Evolutionary conservation across 2,113 vertebrate genomes (phyloP), one percentile per base, ranked within the genome.

Genomic region (Asarcornis scutulata): DNA sequence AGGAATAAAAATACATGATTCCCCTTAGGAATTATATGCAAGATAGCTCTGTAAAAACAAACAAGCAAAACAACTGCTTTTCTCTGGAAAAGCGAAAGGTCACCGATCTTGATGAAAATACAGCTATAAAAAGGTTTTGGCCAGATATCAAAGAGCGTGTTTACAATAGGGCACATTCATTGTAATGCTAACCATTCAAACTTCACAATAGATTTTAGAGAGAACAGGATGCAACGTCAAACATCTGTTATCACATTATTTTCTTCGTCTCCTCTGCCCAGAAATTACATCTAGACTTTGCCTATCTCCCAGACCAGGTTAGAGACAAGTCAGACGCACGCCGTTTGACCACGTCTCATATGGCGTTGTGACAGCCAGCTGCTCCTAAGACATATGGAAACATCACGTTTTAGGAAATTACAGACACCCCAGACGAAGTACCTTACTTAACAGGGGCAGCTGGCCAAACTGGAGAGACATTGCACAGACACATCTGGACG

Each of bases 1-100:
- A 89, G 17, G 73, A 94, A 71, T 69, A 90, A 90, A 96, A 96
- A 96, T 88, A 96, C 95, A 74, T n/a, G 4, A 74, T 72, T 60
- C 26, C 91, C 88, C 84, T 42, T 52, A 87, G 89, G 91, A 95
- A 92, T 92, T 44, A 86, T 12, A 93, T 18, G 53, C 83, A 90
- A 79, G 72, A 88, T 69, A 80, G 63, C 83, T 91, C 73, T 84
- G 80, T 82, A 79, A 88, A 91, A 93, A 72, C 82, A 69, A 96
- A 95, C 44, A 34, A 86, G 81, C 36, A 46, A 95, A 50, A n/a
- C 66, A 75, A 95, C 58, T 15, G 69, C 78, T 94, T 92, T 80
- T 74, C 84, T 74, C 71, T 88, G 91, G 85, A 95, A 93, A 94
- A 94, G 75, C 67, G 76, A 96, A 97, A 96, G 87, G 89, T 94